A percentile compares a stretch with the other conserved stretches of the same genome.
phyloP scores from a whole-genome alignment of 1,140 invertebrate genomes.

The Lineus longissimus region DNA sequence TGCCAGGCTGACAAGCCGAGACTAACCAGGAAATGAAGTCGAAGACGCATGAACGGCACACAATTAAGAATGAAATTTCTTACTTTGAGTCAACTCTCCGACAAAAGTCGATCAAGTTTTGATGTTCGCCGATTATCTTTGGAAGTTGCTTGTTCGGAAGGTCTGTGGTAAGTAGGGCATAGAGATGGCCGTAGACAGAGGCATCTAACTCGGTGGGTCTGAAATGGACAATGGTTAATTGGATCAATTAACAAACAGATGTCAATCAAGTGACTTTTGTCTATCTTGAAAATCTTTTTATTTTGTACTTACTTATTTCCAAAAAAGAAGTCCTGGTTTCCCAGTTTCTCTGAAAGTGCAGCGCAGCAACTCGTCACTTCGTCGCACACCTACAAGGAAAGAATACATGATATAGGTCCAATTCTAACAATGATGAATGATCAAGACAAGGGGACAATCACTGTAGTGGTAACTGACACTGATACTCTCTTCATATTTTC shows the following conservation, averaged over 20 bases:
- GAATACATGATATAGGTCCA: too few species aligned
- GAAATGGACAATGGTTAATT: slow-evolving; percentile 16
- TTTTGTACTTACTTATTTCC: slow-evolving; percentile 49
- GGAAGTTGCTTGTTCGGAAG: slow-evolving; percentile 73
- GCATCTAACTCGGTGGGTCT: slow-evolving; percentile 86
- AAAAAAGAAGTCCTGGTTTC: slow-evolving; percentile 73
- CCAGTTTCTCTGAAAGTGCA: slow-evolving; percentile 72
- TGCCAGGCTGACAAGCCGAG: too few species aligned
- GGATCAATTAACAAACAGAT: not conserved
- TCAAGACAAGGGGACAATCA: too few species aligned
- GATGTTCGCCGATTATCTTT: slow-evolving; percentile 67
- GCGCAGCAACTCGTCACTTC: slow-evolving; percentile 81
- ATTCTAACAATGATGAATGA: too few species aligned
- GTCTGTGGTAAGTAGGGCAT: slow-evolving; percentile 81
- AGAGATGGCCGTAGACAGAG: slow-evolving; percentile 94
- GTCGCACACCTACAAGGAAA: slow-evolving; percentile 61
- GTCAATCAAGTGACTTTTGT: too few species aligned
- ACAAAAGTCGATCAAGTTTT: slow-evolving; percentile 71
- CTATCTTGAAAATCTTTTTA: not conserved
- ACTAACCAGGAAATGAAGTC: too few species aligned
- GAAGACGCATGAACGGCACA: too few species aligned
- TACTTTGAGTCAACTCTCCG: slow-evolving; percentile 73
- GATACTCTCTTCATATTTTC: too few species aligned
- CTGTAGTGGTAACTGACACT: too few species aligned
- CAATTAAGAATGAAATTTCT: too few species aligned